Evolutionary conservation across 2,888 invertebrate species (phyloP).

Genomic region (Diaprepes abbreviatus): DNA sequence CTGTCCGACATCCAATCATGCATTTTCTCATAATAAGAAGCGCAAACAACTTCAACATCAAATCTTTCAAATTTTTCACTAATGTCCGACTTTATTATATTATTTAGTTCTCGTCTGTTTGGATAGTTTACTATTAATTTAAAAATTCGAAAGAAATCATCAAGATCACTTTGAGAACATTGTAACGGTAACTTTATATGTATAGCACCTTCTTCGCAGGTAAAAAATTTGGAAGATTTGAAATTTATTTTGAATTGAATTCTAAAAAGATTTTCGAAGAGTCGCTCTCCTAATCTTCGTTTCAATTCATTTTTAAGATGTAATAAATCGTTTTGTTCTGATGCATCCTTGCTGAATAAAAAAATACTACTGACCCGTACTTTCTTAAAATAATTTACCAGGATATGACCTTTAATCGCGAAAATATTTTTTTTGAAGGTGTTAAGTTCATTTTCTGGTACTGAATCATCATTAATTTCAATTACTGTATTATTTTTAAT

Average conservation of each 20-base stretch:
- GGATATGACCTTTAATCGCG: background rate
- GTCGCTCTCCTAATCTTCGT: background rate
- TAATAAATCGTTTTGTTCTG: background rate
- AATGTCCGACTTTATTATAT: conserved; percentile 5
- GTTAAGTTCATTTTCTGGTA: background rate
- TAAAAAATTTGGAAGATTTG: background rate
- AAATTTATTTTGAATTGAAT: conserved; percentile 6
- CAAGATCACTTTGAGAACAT: background rate
- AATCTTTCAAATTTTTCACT: background rate
- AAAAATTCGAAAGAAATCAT: background rate
- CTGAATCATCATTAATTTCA: conserved; percentile 4
- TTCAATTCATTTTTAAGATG: background rate
- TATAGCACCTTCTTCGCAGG: conserved; percentile 12
- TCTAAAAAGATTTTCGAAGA: background rate
- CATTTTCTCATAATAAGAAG: background rate
- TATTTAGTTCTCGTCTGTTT: background rate
- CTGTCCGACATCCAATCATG: conserved; percentile 21
- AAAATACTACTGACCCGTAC: conserved; percentile 4
- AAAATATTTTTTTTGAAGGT: background rate
- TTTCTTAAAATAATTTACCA: conserved; percentile 12
- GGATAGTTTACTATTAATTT: conserved; percentile 18
- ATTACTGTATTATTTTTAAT: background rate
- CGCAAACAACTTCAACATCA: background rate
- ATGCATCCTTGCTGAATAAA: background rate
- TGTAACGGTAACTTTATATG: conserved; percentile 1